Evolutionary conservation across 2,113 vertebrate genomes (phyloP).

Genomic region (Girardinichthys multiradiatus): DNA sequence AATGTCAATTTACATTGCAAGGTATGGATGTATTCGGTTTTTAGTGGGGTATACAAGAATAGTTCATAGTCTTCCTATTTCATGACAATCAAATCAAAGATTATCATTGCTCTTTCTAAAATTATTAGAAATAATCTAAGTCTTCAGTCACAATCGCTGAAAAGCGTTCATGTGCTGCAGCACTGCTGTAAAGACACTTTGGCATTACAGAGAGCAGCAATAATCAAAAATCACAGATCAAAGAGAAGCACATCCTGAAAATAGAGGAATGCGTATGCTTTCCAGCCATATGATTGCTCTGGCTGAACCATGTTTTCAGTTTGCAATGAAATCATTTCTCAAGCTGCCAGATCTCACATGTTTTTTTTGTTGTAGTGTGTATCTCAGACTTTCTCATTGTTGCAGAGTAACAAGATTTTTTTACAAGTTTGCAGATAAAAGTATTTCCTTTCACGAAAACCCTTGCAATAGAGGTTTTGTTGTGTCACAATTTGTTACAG

Average conservation of each 20-base stretch:
- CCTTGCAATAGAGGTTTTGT: conserved; percentile 4
- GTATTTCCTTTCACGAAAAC: background rate
- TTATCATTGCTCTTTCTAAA: too few species aligned
- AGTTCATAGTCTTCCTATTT: too few species aligned
- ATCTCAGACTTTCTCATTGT: background rate
- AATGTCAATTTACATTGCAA: too few species aligned
- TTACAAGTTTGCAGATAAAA: background rate
- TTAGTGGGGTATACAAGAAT: too few species aligned
- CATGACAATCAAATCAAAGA: too few species aligned
- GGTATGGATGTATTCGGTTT: too few species aligned
- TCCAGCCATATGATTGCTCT: background rate
- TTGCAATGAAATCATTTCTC: background rate
- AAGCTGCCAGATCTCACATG: background rate
- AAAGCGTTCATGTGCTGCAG: too few species aligned
- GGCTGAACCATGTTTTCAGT: background rate
- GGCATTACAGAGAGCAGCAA: background rate
- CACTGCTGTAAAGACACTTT: background rate
- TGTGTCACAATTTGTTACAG: background rate
- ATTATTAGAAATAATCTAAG: too few species aligned
- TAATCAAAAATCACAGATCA: conserved; percentile 15
- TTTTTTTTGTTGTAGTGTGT: background rate
- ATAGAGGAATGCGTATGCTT: background rate
- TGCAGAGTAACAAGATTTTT: background rate
- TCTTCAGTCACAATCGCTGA: too few species aligned
- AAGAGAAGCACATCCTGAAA: background rate